Base-by-base conservation (phyloP, 2,888 invertebrate genomes). In the Brenthis hecate region DNA sequence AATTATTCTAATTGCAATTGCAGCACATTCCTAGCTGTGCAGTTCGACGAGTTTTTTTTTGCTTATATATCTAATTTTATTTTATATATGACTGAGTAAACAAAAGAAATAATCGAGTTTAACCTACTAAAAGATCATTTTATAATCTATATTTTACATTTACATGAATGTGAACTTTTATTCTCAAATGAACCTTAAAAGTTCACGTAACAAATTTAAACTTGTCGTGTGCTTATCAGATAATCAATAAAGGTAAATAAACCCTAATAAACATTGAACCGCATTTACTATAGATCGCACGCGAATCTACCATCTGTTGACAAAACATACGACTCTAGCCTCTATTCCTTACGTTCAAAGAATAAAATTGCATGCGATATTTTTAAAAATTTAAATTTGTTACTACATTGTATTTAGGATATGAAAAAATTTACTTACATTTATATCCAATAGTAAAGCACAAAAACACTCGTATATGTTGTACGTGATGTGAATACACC, bases 381-480 rank as follows among this genome's bases (percentile, higher is more conserved):
- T 28, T 32, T 13, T 16, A 6, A 11, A 50, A 28, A 50, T 23
- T 1, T 23, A 14, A 14, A 11, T n/a, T n/a, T 14, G 28, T 3
- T 58, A 3, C 3, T 23, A 48, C 11, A 60, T 48, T 11, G 28
- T 2, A 50, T 28, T 14, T 36, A 57, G 8, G 36, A 36, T 55
- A 65, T 66, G 72, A 73, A 69, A 19, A 71, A 63, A 56, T 23
- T 76, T 87, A 88, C 88, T 88, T 85, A 88, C 88, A 81, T 78
- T 86, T 80, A 71, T 69, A 77, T 82, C 81, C 79, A 76, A 76
- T 71, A 73, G 72, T 74, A 73, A 74, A 73, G 74, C 79, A 79
- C 79, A 77, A 80, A 19, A 79, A 81, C 84, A 85, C 85, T 84
- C 68, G 72, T 72, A 43, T 43, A 70, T 70, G 70, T 72, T 72